Base-by-base conservation (phyloP, 2,113 vertebrate genomes). In the Diphyllodes magnificus region DNA sequence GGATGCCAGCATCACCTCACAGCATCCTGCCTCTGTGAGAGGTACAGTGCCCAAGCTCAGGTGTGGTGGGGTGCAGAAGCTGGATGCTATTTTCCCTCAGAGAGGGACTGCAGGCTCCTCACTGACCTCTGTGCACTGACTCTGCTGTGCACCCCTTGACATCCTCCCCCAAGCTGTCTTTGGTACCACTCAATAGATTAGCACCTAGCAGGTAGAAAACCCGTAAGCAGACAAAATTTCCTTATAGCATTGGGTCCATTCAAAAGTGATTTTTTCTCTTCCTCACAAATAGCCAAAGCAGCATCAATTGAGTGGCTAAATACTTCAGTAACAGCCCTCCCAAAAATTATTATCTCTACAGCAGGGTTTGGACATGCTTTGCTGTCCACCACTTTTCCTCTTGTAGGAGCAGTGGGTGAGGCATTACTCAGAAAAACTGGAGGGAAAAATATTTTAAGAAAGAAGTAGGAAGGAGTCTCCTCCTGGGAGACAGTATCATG, bases 101-200 rank as follows among this genome's bases (percentile, higher is more conserved):
- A 65, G 49, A 63, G 17, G 11, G 1, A 5, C 18, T 59, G 12
- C 51, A 68, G 47, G 9, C 3, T 81, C 22, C 51, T 77, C 31
- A 21, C 8, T 50, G 28, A 6, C 24, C 16, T 60, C n/a, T 14
- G 6, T 2, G 1, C 44, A 10, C 8, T 9, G 3, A 37, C 20
- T 83, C 15, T 86, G 33, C n/a, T 59, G 16, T 42, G 24, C 40
- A 54, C 2, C 8, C 33, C 27, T 70, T 71, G 56, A 73, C 57
- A 54, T 54, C 17, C 20, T 54, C 27, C 33, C 2, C 1, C 31
- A 69, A 30, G 3, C 25, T 65, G 10, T 53, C 27, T 56, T 71
- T 61, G n/a, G 21, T 53, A 40, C 12, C 28, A 57, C 0, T 1
- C 0, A 1, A 57, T 11, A 59, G n/a, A 31, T 66, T 31, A 65